Evolutionary conservation across 2,888 invertebrate species (phyloP).

Genomic region (Xylocampa areola): DNA sequence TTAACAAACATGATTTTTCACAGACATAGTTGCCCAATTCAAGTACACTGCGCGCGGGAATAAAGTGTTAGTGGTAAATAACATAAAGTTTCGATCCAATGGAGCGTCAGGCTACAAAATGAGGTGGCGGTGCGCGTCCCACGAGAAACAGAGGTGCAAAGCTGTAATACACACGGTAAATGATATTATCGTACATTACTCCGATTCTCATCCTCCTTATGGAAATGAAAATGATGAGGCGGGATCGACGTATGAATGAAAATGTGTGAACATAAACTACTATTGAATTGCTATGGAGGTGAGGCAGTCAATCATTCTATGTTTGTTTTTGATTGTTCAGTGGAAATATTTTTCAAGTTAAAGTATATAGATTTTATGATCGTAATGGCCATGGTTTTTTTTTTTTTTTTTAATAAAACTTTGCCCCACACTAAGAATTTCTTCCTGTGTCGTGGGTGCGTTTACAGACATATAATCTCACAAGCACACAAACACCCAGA

Average conservation of each 20-base stretch:
- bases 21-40: constrained; percentile 38
- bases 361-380: no score
- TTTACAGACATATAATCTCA: no score
- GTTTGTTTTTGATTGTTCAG: no score
- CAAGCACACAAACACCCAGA: no score
- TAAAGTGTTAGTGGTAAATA: constrained; percentile 42
- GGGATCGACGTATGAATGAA: neutral
- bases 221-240: neutral
- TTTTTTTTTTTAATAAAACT: no score
- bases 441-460: no score
- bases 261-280: no score
- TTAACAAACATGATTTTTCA: neutral
- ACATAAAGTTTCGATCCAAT: constrained; percentile 51
- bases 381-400: no score
- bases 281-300: no score
- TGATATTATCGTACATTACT: constrained; percentile 50
- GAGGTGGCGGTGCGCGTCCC: constrained; percentile 62
- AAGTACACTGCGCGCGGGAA: constrained; percentile 48
- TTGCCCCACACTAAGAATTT: no score
- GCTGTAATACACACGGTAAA: constrained; percentile 58
- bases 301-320: no score
- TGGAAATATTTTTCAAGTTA: no score
- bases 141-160: constrained; percentile 56
- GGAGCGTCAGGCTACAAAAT: constrained; percentile 47
- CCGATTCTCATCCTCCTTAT: constrained; percentile 45